Evolutionary conservation across 2,797 vertebrate species (phyloP).

Genomic region (Arnoldichthys spilopterus): DNA sequence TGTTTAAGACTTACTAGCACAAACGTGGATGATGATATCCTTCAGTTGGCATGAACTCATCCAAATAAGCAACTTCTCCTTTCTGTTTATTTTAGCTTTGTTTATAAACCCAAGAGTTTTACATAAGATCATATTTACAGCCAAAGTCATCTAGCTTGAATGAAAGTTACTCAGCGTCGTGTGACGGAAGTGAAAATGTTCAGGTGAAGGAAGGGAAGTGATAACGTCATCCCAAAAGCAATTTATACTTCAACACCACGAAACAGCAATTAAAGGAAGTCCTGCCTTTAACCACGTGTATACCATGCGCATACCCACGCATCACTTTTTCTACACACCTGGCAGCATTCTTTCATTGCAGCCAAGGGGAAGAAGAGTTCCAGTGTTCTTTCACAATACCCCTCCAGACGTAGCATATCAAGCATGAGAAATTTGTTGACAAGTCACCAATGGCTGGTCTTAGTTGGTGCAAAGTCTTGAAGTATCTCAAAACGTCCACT

Average conservation of each 20-base stretch:
- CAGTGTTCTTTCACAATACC: not conserved
- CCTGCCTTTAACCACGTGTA: conserved; percentile 14
- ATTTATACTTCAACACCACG: not conserved
- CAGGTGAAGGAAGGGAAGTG: not conserved
- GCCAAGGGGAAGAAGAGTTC: conserved; percentile 19
- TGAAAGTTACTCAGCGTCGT: not conserved
- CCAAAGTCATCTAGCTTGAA: not conserved
- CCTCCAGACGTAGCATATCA: not conserved
- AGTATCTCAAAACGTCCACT: not conserved
- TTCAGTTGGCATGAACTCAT: not conserved
- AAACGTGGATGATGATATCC: not conserved
- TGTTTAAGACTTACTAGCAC: not conserved
- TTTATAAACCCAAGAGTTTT: not conserved
- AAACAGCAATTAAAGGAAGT: conserved; percentile 5
- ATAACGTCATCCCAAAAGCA: not conserved
- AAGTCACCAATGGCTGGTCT: not conserved
- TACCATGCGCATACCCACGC: not conserved
- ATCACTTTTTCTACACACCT: conserved; percentile 37
- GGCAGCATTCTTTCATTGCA: conserved; percentile 38
- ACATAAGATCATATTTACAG: not conserved
- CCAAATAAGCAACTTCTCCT: not conserved
- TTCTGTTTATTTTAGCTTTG: not conserved
- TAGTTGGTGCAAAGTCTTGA: not conserved
- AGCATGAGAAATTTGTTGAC: not conserved
- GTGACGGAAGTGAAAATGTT: not conserved